phyloP scores from a whole-genome alignment of 2,888 invertebrate species.

The Carcina quercana region DNA sequence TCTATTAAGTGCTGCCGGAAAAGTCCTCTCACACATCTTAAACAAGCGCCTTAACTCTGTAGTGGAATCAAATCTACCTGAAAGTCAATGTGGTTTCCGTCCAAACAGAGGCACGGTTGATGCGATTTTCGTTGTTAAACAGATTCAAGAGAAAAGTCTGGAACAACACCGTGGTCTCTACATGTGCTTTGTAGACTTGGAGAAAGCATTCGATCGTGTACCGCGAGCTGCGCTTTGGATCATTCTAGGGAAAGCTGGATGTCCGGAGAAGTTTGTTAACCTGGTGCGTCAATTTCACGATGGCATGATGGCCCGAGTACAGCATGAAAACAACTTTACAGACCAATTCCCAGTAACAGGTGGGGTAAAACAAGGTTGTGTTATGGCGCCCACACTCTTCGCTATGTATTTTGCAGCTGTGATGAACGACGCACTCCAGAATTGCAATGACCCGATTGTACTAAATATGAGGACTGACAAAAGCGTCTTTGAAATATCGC shows the following conservation, averaged over 20 bases:
- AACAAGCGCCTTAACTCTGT: conserved; percentile 6
- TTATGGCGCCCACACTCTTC: no score
- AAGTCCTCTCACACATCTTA: conserved; percentile 1
- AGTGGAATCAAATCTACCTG: conserved; percentile 12
- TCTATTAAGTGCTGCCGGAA: conserved; percentile 9
- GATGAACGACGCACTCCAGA: no score
- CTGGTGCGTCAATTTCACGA: conserved; percentile 11
- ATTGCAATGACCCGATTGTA: no score
- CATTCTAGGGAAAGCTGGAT: conserved; percentile 8
- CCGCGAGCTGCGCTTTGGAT: conserved; percentile 10
- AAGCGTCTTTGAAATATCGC: no score
- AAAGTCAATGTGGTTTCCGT: conserved; percentile 18
- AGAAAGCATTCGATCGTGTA: conserved; percentile 15
- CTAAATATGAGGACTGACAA: no score
- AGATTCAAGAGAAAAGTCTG: conserved; percentile 8
- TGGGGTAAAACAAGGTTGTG: conserved; percentile 14
- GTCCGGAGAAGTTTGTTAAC: conserved; percentile 12
- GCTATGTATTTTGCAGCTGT: no score
- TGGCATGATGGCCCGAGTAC: conserved; percentile 12
- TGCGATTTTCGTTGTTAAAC: conserved; percentile 9
- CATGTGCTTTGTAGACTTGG: conserved; percentile 5
- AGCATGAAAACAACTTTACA: conserved; percentile 7
- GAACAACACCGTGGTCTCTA: conserved; percentile 8
- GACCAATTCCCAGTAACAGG: conserved; percentile 11
- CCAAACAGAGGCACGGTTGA: conserved; percentile 15